Base-by-base conservation (phyloP, 1,140 invertebrate species). In the Eriosoma lanigerum region DNA sequence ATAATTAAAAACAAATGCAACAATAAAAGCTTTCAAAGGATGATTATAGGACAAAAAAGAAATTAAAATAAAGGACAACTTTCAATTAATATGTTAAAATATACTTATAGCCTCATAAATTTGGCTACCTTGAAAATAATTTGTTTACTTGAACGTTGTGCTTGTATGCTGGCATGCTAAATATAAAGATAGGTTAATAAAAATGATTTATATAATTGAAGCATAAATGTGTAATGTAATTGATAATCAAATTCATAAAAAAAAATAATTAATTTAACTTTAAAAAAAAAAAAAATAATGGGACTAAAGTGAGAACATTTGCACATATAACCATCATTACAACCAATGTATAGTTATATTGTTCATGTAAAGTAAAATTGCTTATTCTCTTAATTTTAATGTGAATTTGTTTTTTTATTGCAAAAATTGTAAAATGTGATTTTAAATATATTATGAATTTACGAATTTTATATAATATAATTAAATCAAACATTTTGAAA, bases 181-280 rank as follows among this genome's bases (percentile, higher is more conserved):
- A 72, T 72, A 52, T 72, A 72, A 72, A 72, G 24, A 52, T 72
- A 48, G 24, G 48, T 72, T 72, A 72, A 72, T 72, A 50, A 68
- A 46, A 68, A 68, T 48, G 12, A 52, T 29, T 29, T 72, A 32
- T 52, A 19, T 52, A 72, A 46, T 72, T 72, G 29, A 70, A 72
- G 68, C 68, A 29, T 52, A 72, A 29, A 15, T 72, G 19, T n/a
- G 17, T 29, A 32, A 52, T 29, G 15, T 38, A 3, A 48, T 50
- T 26, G n/a, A 19, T 29, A 72, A 13, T 29, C 29, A 13, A 46
- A 13, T 24, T 46, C 44, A 21, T 68, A 68, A 64, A 32, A 9
- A 38, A 38, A 38, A 38, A 38, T 38, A 38, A n/a, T n/a, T n/a
- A n/a, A n/a, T n/a, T n/a, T n/a, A n/a, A 38, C 32, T 38, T 38